These are phyloP conservation scores for Chesias legatella DNA, from an alignment of 2,888 invertebrate genomes.

Conservation along the genomic window DNA sequence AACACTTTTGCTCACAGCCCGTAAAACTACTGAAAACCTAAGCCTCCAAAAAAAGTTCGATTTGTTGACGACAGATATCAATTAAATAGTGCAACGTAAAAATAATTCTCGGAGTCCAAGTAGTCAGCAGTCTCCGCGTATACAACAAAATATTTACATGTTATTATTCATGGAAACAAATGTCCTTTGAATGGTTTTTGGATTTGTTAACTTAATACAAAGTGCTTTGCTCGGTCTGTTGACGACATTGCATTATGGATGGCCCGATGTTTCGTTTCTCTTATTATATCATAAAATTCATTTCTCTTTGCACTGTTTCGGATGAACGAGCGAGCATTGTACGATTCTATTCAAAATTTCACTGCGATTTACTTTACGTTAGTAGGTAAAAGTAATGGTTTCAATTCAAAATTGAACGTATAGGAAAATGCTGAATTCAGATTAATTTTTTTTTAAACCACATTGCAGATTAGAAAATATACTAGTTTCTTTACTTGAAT, in stretches of 20 bases:
- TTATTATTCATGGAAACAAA: conserved; percentile 76
- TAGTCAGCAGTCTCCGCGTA: conserved; percentile 32
- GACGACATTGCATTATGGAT: conserved; percentile 62
- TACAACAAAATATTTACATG: conserved; percentile 70
- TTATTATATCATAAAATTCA: conserved; percentile 52
- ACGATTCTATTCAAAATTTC: conserved; percentile 18
- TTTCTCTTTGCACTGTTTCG: conserved; percentile 34
- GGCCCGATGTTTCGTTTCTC: conserved; percentile 57
- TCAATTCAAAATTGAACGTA: too few relatives aligned
- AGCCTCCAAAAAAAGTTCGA: background rate
- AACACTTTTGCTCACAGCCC: too few relatives aligned
- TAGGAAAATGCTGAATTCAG: too few relatives aligned
- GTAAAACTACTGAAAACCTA: background rate
- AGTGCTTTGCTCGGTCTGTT: conserved; percentile 65
- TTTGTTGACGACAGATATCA: conserved; percentile 12
- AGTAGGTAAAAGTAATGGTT: background rate
- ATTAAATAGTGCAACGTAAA: conserved; percentile 26
- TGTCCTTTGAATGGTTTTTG: conserved; percentile 71
- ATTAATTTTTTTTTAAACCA: too few relatives aligned
- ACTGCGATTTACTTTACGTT: conserved; percentile 3
- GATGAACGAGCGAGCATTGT: conserved; percentile 29
- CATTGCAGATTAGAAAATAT: too few relatives aligned
- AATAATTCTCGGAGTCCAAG: conserved; percentile 15
- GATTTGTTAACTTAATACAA: conserved; percentile 77
- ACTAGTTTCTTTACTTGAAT: too few relatives aligned